phyloP scores from a whole-genome alignment of 37 sponge, comb jelly and placozoan species.

The Halisarca cf. caerulea region DNA sequence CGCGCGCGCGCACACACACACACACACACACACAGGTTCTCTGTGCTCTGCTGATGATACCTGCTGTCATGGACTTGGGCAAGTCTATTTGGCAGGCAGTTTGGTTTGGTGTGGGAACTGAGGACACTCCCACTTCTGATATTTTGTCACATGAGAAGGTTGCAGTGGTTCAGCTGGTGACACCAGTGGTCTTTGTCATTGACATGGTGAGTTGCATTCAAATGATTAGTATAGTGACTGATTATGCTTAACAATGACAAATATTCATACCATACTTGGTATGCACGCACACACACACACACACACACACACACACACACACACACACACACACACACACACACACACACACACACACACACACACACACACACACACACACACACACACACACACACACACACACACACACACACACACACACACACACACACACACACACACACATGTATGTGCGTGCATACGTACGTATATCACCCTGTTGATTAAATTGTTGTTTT shows the following conservation, averaged over 20 bases:
- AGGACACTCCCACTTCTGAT: neutral
- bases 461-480: neutral
- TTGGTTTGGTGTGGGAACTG: neutral
- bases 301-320: too few species aligned
- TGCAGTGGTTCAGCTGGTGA: constrained; percentile 53
- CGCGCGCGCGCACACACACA: constrained; percentile 3
- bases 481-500: neutral
- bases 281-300: too few species aligned
- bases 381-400: neutral
- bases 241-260: too few species aligned
- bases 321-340: too few species aligned
- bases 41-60: constrained; percentile 24
- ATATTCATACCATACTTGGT: too few species aligned
- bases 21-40: constrained; percentile 39
- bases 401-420: too few species aligned
- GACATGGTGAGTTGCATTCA: constrained; percentile 40
- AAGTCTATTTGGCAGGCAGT: constrained; percentile 40
- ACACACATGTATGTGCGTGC: constrained; percentile 22
- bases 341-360: too few species aligned
- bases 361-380: too few species aligned
- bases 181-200: constrained; percentile 51
- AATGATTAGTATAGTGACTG: neutral
- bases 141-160: neutral
- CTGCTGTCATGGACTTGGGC: constrained; percentile 55
- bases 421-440: neutral